A percentile compares a stretch with the other conserved stretches of the same genome.
phyloP scores from a whole-genome alignment of 2,888 invertebrate species.

The Synanthedon formicaeformis region DNA sequence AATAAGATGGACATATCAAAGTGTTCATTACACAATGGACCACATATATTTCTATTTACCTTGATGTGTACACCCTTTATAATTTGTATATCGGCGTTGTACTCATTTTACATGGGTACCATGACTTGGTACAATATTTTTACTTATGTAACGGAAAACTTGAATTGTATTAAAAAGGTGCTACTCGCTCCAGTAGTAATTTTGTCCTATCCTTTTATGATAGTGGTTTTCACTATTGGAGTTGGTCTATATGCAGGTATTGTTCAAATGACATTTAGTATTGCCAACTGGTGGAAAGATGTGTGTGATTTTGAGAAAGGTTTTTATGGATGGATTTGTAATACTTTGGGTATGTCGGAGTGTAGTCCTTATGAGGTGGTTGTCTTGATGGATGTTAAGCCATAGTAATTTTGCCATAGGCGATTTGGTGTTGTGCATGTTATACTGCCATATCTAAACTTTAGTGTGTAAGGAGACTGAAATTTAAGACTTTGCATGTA shows the following conservation, averaged over 20 bases:
- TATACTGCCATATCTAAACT: conserved; percentile 8
- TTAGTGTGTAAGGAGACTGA: conserved; percentile 1
- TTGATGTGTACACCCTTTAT: conserved; percentile 76
- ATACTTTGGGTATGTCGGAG: conserved; percentile 74
- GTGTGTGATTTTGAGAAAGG: conserved; percentile 82
- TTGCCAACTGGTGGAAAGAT: conserved; percentile 77
- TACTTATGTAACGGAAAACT: conserved; percentile 76
- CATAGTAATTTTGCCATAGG: conserved; percentile 12
- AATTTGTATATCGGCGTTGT: conserved; percentile 71
- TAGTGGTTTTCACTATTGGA: conserved; percentile 74
- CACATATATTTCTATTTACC: conserved; percentile 75
- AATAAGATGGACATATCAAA: conserved; percentile 69
- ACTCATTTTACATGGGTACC: conserved; percentile 81
- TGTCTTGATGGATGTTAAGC: conserved; percentile 71
- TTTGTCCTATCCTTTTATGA: conserved; percentile 77
- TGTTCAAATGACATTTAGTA: conserved; percentile 77
- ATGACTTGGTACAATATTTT: conserved; percentile 83
- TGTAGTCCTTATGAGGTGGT: conserved; percentile 83
- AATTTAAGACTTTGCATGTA: background rate
- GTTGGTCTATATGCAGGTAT: conserved; percentile 76
- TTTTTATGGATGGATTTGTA: conserved; percentile 83
- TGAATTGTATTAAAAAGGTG: conserved; percentile 72
- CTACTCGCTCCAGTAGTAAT: conserved; percentile 76
- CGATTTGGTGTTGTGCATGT: background rate
- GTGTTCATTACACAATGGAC: conserved; percentile 71